These are phyloP conservation scores for Callionymus lyra DNA, from an alignment of 2,113 vertebrate species.

Conservation along the genomic window DNA sequence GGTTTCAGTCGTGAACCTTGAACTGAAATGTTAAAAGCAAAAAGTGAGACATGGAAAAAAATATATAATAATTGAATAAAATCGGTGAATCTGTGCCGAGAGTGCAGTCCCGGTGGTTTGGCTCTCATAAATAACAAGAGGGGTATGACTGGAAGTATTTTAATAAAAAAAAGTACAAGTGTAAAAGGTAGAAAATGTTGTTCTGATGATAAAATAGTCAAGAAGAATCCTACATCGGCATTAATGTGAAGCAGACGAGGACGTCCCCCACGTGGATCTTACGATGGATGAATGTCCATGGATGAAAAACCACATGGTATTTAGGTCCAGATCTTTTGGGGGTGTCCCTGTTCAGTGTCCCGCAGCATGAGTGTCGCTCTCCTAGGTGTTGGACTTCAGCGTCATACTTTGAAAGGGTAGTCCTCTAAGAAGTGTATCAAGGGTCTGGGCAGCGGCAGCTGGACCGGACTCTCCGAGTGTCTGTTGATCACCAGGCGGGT, in stretches of 20 bases:
- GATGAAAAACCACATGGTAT: constrained; percentile 20
- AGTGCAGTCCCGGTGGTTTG: too few species aligned
- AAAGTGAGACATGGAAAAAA: too few species aligned
- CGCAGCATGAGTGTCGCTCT: constrained; percentile 16
- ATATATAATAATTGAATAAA: too few species aligned
- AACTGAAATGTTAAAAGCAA: too few species aligned
- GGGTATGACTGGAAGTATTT: too few species aligned
- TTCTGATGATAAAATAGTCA: constrained; percentile 46
- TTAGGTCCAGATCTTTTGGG: too few species aligned
- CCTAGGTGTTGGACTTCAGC: background rate
- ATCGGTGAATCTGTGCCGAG: too few species aligned
- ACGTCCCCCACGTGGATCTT: background rate
- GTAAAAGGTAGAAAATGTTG: constrained; percentile 59
- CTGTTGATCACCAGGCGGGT: constrained; percentile 85
- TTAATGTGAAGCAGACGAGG: constrained; percentile 2
- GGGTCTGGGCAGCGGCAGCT: constrained; percentile 80
- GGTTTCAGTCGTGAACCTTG: too few species aligned
- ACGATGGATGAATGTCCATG: too few species aligned
- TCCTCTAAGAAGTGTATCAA: constrained; percentile 82
- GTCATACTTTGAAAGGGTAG: constrained; percentile 94
- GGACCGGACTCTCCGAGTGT: constrained; percentile 53
- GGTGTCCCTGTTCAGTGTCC: constrained; percentile 30
- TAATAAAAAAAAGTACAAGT: constrained; percentile 58
- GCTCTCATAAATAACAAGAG: too few species aligned
- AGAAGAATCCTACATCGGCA: constrained; percentile 36